Base-by-base conservation (phyloP, 2,113 vertebrate genomes). In the Cryptotis parvus region DNA sequence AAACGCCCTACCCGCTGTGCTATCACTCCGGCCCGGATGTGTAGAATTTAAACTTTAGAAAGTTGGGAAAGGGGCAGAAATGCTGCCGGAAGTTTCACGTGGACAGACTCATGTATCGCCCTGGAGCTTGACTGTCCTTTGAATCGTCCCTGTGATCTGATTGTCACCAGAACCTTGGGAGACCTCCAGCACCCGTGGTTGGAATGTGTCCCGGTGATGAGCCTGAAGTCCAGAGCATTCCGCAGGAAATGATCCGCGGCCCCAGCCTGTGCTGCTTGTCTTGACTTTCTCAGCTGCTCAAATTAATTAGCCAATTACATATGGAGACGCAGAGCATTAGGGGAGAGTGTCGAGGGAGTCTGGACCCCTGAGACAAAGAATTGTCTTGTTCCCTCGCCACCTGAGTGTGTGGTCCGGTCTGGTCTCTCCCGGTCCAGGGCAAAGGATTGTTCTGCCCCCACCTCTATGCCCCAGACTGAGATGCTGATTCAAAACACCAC, bases 121-220 rank as follows among this genome's bases (percentile, higher is more conserved):
- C 1, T 84, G 82, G 61, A n/a, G 80, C 63, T 61, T 91, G 33
- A 84, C 61, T 89, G 45, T 33, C n/a, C 5, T 79, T 43, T 0
- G 1, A 45, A 70, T 74, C 39, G 66, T 93, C 91, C 74, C 45
- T 87, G 65, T 93, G 93, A 79, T 93, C 81, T 89, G 89, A 93
- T 76, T 76, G 91, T 87, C 82, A 87, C 35, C 70, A 93, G 89
- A 75, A 31, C 37, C n/a, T 86, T 87, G 91, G 85, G 91, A 90
- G 68, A 66, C 35, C 52, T 76, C 72, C 93, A 81, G 74, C 89
- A 94, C 78, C 80, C 89, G 87, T 86, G 92, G 78, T 93, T 79
- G 26, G 74, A 58, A 76, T 84, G 68, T 76, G 66, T 45, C 87
- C 75, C 68, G 82, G 29, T 9, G 73, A 24, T 41, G 70, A 63